Conservation (phyloP, 1,140 invertebrate genomes). For the Cotesia chilonis region DNA sequence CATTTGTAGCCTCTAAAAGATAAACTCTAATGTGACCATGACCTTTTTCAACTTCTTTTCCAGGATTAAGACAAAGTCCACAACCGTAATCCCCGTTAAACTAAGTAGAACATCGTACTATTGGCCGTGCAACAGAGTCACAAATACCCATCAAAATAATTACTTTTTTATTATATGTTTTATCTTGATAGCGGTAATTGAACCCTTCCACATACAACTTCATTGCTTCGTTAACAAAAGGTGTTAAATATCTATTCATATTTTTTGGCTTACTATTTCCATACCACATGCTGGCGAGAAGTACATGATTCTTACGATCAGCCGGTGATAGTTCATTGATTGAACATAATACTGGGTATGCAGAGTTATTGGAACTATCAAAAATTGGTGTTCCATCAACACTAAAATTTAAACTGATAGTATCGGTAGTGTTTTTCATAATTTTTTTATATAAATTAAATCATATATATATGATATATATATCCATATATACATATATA, state of each 20-base stretch:
- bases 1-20: slow-evolving; percentile 5
- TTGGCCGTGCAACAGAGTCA: slow-evolving; percentile 25
- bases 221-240: slow-evolving; percentile 23
- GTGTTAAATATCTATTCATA: slow-evolving; percentile 31
- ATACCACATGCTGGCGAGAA: slow-evolving; percentile 19
- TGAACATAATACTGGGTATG: slow-evolving; percentile 33
- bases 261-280: slow-evolving; percentile 17
- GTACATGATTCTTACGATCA: slow-evolving; percentile 14
- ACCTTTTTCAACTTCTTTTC: slow-evolving; percentile 9
- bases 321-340: slow-evolving; percentile 39
- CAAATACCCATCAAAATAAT: slow-evolving; percentile 22
- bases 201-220: slow-evolving; percentile 20
- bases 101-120: not conserved
- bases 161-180: slow-evolving; percentile 20
- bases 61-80: slow-evolving; percentile 20
- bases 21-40: not conserved
- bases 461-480: too few relatives aligned
- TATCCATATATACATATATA: too few relatives aligned
- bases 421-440: not conserved
- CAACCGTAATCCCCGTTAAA: slow-evolving; percentile 16
- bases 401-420: slow-evolving; percentile 26
- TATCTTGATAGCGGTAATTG: not conserved
- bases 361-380: slow-evolving; percentile 32
- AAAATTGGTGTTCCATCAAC: slow-evolving; percentile 39
- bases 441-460: slow-evolving; percentile 27